Evolutionary conservation across 1,140 invertebrate genomes (phyloP).

Genomic region (Reticulitermes speratus): DNA sequence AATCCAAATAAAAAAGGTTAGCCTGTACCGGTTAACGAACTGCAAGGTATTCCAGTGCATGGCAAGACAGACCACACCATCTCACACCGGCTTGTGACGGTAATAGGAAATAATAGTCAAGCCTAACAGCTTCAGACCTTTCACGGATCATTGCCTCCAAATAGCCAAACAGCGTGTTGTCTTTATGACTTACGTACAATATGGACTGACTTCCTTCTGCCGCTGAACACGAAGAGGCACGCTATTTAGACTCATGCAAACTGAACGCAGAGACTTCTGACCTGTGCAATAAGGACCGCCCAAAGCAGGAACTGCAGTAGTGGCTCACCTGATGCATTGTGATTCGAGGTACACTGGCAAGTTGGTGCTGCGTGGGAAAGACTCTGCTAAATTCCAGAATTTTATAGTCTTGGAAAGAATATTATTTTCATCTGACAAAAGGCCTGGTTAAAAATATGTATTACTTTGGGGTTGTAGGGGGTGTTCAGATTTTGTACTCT

Average conservation of each 20-base stretch:
- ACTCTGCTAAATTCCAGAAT: too few species aligned
- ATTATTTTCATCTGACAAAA: too few species aligned
- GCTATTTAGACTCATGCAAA: background rate
- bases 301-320: background rate
- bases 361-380: too few species aligned
- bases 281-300: background rate
- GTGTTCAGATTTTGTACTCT: too few species aligned
- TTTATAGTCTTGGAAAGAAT: too few species aligned
- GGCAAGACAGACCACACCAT: background rate
- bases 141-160: background rate
- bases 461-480: too few species aligned
- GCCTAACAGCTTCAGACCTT: too few species aligned
- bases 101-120: background rate
- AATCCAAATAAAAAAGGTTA: background rate
- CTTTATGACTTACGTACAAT: background rate
- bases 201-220: background rate
- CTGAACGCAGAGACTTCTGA: background rate
- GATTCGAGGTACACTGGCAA: too few species aligned
- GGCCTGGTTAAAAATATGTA: too few species aligned
- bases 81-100: background rate
- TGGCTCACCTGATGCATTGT: background rate
- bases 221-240: background rate
- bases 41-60: background rate
- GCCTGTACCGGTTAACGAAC: background rate
- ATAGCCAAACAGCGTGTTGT: conserved; percentile 9